Evolutionary conservation across 2,797 vertebrate species (phyloP).

Genomic region (Babyrousa celebensis): DNA sequence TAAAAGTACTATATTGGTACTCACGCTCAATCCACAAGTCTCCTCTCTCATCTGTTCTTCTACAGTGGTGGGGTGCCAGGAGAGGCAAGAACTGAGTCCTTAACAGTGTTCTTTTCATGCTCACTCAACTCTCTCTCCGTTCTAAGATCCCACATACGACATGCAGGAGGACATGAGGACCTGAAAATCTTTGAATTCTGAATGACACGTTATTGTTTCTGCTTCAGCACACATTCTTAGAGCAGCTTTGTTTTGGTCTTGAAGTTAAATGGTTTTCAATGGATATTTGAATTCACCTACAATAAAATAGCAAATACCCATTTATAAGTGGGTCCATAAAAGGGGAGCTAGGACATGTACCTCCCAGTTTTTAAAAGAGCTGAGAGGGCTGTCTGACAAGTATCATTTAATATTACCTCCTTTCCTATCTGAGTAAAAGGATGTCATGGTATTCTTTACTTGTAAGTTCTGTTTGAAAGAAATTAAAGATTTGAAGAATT

Average conservation of each 20-base stretch:
- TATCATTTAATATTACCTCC: neutral
- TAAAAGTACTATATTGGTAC: conserved; percentile 70
- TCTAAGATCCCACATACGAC: conserved; percentile 17
- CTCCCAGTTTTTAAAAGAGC: neutral
- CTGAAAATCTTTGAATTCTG: conserved; percentile 27
- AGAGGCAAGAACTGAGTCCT: conserved; percentile 20
- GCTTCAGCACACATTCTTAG: neutral
- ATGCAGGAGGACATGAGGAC: conserved; percentile 23
- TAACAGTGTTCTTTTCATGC: conserved; percentile 74
- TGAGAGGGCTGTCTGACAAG: neutral
- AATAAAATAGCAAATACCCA: neutral
- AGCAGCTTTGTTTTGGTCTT: conserved; percentile 15
- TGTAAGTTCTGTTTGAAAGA: conserved; percentile 12
- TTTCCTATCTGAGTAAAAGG: neutral
- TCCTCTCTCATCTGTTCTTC: conserved; percentile 63
- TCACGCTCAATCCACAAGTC: conserved; percentile 49
- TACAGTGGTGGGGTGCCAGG: neutral
- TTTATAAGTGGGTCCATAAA: neutral
- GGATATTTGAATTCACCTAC: conserved; percentile 35
- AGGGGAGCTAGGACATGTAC: neutral
- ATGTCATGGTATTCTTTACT: neutral
- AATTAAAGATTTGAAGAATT: neutral
- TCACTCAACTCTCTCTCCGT: conserved; percentile 6
- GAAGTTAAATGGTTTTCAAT: conserved; percentile 41
- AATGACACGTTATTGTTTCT: conserved; percentile 44